phyloP scores from a whole-genome alignment of 2,888 invertebrate genomes.

The Plagodis pulveraria region DNA sequence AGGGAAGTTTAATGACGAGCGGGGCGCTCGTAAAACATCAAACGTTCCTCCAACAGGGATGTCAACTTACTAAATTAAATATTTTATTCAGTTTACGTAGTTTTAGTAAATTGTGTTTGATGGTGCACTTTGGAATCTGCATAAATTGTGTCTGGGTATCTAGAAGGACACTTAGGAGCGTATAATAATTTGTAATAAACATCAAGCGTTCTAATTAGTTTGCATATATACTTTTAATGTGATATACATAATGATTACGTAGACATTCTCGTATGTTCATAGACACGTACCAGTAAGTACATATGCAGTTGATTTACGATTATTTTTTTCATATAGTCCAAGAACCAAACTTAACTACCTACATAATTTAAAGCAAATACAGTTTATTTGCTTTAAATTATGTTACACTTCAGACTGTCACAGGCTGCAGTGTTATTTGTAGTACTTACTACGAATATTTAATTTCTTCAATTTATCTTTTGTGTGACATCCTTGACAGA shows the following conservation, averaged over 20 bases:
- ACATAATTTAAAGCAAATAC: no score
- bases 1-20: slow-evolving; percentile 78
- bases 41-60: slow-evolving; percentile 66
- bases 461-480: no score
- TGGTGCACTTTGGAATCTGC: slow-evolving; percentile 17
- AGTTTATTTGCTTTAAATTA: no score
- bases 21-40: slow-evolving; percentile 75
- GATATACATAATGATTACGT: no score
- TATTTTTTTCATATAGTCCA: no score
- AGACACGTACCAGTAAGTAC: no score
- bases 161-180: slow-evolving; percentile 1
- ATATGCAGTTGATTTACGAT: no score
- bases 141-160: slow-evolving; percentile 3
- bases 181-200: slow-evolving; percentile 10
- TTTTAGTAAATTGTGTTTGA: slow-evolving; percentile 26
- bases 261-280: no score
- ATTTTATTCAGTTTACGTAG: slow-evolving; percentile 33
- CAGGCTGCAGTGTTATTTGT: no score
- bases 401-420: no score
- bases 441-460: no score
- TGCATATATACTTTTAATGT: not conserved
- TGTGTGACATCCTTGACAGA: slow-evolving; percentile 38
- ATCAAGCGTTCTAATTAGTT: not conserved
- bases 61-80: slow-evolving; percentile 49
- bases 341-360: no score